Evolutionary conservation across 1,140 invertebrate species (phyloP).

Genomic region (Plectus sambesii): DNA sequence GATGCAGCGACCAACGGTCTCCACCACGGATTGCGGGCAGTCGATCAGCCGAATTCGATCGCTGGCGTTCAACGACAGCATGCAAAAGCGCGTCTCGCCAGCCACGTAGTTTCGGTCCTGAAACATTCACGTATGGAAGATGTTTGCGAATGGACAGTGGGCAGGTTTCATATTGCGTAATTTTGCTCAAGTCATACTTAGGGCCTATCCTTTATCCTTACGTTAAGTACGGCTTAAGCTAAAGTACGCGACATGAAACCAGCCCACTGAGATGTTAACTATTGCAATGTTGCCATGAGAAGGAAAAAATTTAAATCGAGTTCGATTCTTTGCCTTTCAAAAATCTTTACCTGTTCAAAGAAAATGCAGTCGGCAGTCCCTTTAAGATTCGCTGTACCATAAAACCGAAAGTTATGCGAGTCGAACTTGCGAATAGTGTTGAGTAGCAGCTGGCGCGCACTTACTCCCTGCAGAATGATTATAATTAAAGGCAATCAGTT

Average conservation of each 20-base stretch:
- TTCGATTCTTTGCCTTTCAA: too few relatives aligned
- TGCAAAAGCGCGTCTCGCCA: constrained; percentile 8
- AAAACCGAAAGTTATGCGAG: constrained; percentile 1
- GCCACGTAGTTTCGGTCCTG: not conserved
- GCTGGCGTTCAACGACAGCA: constrained; percentile 8
- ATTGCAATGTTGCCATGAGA: too few relatives aligned
- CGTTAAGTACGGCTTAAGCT: too few relatives aligned
- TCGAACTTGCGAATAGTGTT: constrained; percentile 9
- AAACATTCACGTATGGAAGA: not conserved
- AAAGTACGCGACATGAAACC: too few relatives aligned
- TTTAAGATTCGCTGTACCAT: constrained; percentile 9
- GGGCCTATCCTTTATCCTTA: too few relatives aligned
- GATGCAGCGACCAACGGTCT: not conserved
- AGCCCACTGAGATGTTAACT: too few relatives aligned
- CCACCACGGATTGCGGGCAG: constrained; percentile 2
- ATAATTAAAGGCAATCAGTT: too few relatives aligned
- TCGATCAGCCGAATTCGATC: constrained; percentile 13
- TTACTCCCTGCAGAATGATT: constrained; percentile 1
- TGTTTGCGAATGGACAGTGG: not conserved
- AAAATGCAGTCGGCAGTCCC: constrained; percentile 10
- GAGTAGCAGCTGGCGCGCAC: not conserved
- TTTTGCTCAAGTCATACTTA: too few relatives aligned
- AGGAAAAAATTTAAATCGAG: too few relatives aligned
- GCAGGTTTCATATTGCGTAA: too few relatives aligned
- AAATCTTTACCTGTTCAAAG: constrained; percentile 9